Evolutionary conservation across 2,113 vertebrate species (phyloP).

Genomic region (Geococcyx californianus): DNA sequence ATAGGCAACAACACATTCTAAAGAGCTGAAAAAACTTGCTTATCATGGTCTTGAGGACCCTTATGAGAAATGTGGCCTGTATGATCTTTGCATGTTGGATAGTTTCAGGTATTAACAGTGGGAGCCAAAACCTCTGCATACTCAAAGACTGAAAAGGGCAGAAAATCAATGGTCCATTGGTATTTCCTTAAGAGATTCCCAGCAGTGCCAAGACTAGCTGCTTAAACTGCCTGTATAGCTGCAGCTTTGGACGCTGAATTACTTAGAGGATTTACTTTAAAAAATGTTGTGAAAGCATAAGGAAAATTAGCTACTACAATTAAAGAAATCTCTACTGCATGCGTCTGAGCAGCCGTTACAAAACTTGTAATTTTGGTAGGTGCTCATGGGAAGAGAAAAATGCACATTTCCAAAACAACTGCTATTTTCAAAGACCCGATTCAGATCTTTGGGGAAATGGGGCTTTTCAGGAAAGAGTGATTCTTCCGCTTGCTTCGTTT

Average conservation of each 20-base stretch:
- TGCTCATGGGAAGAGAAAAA: not conserved
- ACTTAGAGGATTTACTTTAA: not conserved
- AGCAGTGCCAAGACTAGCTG: not conserved
- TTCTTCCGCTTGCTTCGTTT: not conserved
- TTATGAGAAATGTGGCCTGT: not conserved
- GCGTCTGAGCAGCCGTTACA: not conserved
- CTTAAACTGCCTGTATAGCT: not conserved
- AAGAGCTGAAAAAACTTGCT: not conserved
- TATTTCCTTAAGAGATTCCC: not conserved
- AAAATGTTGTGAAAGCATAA: not conserved
- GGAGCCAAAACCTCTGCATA: not conserved
- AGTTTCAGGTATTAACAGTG: not conserved
- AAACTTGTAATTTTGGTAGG: not conserved
- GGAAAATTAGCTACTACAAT: not conserved
- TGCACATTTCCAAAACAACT: not conserved
- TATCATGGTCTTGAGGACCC: not conserved
- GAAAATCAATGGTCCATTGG: not conserved
- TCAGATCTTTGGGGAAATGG: not conserved
- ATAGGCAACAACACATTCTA: not conserved
- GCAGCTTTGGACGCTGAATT: not conserved
- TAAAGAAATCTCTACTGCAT: not conserved
- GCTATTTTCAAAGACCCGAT: not conserved
- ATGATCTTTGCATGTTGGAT: not conserved
- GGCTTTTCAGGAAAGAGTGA: constrained; percentile 4
- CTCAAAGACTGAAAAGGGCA: not conserved